Percentiles rank a stretch among this genome's conserved stretches.
Conservation (phyloP, 2,113 vertebrate genomes). For the Mus spicilegus region DNA sequence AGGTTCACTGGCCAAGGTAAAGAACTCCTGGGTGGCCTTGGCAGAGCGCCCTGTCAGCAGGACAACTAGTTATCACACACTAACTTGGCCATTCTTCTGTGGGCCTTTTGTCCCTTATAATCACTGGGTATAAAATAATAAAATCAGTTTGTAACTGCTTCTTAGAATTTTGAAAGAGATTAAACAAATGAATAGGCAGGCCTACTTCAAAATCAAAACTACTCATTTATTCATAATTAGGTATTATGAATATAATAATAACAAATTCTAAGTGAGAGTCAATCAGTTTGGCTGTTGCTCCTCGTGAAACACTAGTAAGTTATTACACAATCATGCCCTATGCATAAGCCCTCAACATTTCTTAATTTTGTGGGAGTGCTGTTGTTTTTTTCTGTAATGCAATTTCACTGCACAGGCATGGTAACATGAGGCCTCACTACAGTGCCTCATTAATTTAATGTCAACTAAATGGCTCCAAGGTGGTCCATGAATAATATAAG, state of each 20-base stretch:
- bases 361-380: background rate
- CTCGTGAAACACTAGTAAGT: constrained; percentile 29
- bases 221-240: background rate
- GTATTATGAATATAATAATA: background rate
- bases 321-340: background rate
- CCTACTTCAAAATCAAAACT: constrained; percentile 12
- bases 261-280: background rate
- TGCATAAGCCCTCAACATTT: background rate
- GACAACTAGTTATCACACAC: background rate
- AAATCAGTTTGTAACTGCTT: constrained; percentile 36
- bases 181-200: background rate
- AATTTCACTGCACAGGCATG: background rate
- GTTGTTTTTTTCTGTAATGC: background rate
- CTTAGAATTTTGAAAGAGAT: constrained; percentile 14
- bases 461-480: background rate
- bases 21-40: background rate
- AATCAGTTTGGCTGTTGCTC: background rate
- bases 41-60: background rate
- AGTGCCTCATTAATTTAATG: background rate
- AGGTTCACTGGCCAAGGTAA: background rate
- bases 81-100: background rate
- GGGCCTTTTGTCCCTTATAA: background rate
- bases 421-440: background rate
- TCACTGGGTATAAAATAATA: constrained; percentile 9
- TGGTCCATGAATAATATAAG: background rate